Evolutionary conservation across 2,797 vertebrate genomes (phyloP).

Genomic region (Gallirallus australis): DNA sequence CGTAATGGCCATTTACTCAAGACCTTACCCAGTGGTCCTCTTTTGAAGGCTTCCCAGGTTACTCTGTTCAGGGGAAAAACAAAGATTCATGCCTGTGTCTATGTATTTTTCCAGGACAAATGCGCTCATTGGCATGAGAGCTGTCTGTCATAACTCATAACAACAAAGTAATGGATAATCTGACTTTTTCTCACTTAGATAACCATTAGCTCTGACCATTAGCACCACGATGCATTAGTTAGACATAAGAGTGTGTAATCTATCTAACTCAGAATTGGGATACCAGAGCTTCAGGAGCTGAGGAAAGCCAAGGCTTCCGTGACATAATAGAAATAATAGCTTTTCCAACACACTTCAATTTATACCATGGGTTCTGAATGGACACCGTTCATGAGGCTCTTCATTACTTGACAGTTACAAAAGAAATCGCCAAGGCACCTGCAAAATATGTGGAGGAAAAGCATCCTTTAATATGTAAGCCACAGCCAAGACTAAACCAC

Average conservation of each 20-base stretch:
- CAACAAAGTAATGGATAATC: neutral
- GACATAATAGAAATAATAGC: constrained; percentile 6
- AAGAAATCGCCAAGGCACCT: neutral
- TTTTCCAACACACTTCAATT: neutral
- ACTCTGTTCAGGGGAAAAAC: neutral
- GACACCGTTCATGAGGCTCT: neutral
- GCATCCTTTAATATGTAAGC: neutral
- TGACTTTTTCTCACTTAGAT: neutral
- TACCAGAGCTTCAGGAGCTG: constrained; percentile 2
- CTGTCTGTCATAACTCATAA: constrained; percentile 19
- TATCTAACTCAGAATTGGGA: neutral
- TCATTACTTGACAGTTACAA: neutral
- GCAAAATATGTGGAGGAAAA: neutral
- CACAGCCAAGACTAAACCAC: neutral
- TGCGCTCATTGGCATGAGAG: neutral
- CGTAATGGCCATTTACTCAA: neutral
- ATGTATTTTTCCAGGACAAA: neutral
- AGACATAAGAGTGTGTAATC: neutral
- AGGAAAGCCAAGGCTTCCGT: neutral
- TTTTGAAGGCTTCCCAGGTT: neutral
- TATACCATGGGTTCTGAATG: neutral
- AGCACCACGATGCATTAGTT: neutral
- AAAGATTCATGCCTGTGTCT: neutral
- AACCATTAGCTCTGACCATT: constrained; percentile 15
- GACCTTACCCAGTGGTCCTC: neutral